Conservation (phyloP, 2,113 vertebrate genomes). For the Pachyramphus minor region DNA sequence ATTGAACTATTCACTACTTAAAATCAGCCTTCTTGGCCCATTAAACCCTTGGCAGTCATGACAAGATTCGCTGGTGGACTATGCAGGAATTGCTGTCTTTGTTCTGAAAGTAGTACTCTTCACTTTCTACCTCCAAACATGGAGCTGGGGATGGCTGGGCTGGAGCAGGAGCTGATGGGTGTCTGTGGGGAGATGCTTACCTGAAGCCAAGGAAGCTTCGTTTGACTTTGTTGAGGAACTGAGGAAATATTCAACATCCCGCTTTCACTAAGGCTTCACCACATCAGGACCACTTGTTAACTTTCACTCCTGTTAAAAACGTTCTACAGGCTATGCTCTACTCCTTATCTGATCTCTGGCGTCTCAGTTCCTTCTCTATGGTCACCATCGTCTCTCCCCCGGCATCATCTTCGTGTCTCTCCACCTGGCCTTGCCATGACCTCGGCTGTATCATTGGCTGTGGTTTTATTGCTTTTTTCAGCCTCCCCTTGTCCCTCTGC, state of each 20-base stretch:
- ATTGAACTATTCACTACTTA: neutral
- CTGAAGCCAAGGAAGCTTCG: neutral
- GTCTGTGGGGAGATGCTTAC: neutral
- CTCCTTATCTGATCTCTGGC: constrained; percentile 58
- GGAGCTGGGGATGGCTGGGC: neutral
- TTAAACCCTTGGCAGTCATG: neutral
- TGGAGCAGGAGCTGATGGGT: neutral
- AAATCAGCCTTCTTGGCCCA: neutral
- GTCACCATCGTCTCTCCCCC: neutral
- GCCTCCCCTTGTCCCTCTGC: neutral
- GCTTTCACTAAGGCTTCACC: constrained; percentile 45
- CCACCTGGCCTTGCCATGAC: neutral
- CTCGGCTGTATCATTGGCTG: neutral
- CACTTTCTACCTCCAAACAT: neutral
- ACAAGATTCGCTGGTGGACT: neutral
- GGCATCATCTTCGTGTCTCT: constrained; percentile 4
- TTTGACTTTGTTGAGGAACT: constrained; percentile 36
- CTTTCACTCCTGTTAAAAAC: constrained; percentile 29
- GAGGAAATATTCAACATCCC: constrained; percentile 46
- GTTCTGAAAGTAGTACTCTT: neutral
- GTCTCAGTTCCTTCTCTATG: constrained; percentile 61
- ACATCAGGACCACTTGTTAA: constrained; percentile 45
- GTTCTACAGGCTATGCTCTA: neutral
- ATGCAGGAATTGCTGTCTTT: neutral
- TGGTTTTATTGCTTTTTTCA: neutral